Conservation (phyloP, 2,797 vertebrate species). For the Schizothorax lantsangensis region DNA sequence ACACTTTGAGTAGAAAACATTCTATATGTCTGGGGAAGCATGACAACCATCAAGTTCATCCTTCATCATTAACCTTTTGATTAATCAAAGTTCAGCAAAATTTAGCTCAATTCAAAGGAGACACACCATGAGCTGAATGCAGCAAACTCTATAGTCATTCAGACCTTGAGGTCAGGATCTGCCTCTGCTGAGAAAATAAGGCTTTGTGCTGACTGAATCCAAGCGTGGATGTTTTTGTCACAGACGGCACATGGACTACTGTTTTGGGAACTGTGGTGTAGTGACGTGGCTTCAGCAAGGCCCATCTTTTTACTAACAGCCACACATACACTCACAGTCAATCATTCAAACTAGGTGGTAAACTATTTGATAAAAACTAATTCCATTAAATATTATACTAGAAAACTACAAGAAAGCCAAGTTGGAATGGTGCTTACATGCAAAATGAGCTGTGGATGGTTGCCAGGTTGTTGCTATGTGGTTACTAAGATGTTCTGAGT, state of each 20-base stretch:
- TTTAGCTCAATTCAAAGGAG: background rate
- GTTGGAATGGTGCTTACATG: background rate
- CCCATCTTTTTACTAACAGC: background rate
- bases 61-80: background rate
- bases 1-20: too few species aligned
- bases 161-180: constrained; percentile 6
- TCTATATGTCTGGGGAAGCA: too few species aligned
- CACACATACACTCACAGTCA: background rate
- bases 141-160: background rate
- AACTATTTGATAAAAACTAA: background rate
- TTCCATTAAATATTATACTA: background rate
- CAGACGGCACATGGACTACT: background rate
- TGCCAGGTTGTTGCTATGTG: background rate
- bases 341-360: background rate
- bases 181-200: background rate
- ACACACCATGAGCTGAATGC: constrained; percentile 1
- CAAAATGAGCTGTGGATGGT: background rate
- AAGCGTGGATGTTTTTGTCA: constrained; percentile 8
- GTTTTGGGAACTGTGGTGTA: background rate
- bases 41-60: background rate
- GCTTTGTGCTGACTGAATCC: background rate
- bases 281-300: background rate
- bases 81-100: background rate
- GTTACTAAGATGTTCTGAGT: background rate
- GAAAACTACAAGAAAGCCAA: background rate